Evolutionary conservation across 2,888 invertebrate genomes (phyloP), one percentile per base, ranked within the genome.

Genomic region (Lucinisca nassula): DNA sequence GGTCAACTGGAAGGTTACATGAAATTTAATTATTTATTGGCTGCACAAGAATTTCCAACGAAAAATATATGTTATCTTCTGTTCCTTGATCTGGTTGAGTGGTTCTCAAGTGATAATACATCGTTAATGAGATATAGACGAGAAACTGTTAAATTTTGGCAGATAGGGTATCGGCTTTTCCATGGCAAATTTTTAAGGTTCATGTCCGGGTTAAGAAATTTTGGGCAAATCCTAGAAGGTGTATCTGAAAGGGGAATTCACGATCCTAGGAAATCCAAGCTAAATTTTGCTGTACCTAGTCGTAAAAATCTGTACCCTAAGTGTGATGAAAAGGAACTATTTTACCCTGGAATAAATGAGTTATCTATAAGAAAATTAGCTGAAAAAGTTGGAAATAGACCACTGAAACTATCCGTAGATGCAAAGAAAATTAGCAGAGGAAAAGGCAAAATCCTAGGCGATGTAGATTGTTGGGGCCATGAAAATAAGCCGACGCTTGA

Each of bases 381-480:
- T 27, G 73, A 40, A 37, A 21, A 24, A 37, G 1, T 40, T 6
- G n/a, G 38, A 21, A 24, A 8, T n/a, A 77, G 45, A 32, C 40
- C 77, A 14, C 37, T 67, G n/a, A 75, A 74, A 49, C 12, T 82
- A 27, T 38, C 35, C 17, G 38, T 79, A 32, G 79, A 79, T 24
- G 74, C 74, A 8, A 79, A 84, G 49, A 79, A 84, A 37, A 73
- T 84, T 8, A 32, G 55, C 17, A 10, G 72, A 61, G 84, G 84
- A 6, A 40, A 70, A 21, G 78, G 77, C 4, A 45, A 84, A 24
- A 55, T 24, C 6, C 21, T 74, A 17, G 84, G 84, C 38, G 83
- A 83, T 37, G 61, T 83, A n/a, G 73, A 83, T 58, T 83, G 79
- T 37, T 83, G 55, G 78, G 78, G 78, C 4, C 58, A 37, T 61